Evolutionary conservation across 2,888 invertebrate species (phyloP).

Genomic region (Lepetodrilus schrolli): DNA sequence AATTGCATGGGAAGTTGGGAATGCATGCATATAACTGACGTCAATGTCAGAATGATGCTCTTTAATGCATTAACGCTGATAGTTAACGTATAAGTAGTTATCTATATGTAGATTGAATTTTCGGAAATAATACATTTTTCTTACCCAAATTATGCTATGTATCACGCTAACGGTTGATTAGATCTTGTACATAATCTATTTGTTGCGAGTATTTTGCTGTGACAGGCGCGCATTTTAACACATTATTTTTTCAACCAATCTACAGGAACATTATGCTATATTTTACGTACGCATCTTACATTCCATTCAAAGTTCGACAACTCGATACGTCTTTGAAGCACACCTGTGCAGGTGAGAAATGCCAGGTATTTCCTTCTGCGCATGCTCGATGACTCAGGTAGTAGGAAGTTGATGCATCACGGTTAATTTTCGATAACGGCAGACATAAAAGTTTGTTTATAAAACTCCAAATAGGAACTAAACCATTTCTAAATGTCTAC

Average conservation of each 20-base stretch:
- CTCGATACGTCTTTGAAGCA: background rate
- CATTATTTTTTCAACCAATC: background rate
- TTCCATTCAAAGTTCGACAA: slow-evolving; percentile 20
- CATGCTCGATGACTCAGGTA: slow-evolving; percentile 35
- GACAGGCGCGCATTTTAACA: background rate
- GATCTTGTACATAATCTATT: too few species aligned
- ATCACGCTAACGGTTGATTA: too few species aligned
- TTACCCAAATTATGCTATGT: too few species aligned
- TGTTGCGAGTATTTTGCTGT: background rate
- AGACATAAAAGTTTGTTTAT: background rate
- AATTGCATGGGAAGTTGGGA: too few species aligned
- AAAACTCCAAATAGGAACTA: background rate
- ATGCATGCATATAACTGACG: too few species aligned
- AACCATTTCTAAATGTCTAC: background rate
- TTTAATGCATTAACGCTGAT: too few species aligned
- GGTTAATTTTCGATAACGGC: slow-evolving; percentile 6
- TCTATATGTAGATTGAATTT: too few species aligned
- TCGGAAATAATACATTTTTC: too few species aligned
- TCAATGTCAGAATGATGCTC: too few species aligned
- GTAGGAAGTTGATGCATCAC: slow-evolving; percentile 13
- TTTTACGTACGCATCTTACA: background rate
- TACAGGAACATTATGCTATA: background rate
- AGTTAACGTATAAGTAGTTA: too few species aligned
- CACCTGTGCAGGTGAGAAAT: slow-evolving; percentile 12
- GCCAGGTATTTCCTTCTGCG: slow-evolving; percentile 30